Conservation (phyloP, 2,888 invertebrate species). For the Pelosia muscerda region DNA sequence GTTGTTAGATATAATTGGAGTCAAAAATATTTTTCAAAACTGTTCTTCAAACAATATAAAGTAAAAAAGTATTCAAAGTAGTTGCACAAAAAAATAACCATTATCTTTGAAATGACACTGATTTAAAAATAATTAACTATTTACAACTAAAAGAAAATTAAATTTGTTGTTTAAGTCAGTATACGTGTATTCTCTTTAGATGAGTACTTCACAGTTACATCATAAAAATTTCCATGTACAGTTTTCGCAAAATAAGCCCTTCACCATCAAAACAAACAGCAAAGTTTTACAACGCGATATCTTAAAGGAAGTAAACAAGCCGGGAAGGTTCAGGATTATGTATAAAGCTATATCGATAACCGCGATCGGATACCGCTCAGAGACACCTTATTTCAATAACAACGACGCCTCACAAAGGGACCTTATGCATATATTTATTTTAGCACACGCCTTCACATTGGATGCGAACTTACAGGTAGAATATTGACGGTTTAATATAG, state of each 20-base stretch:
- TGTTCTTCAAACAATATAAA: too few relatives aligned
- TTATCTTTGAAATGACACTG: too few relatives aligned
- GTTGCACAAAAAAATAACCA: too few relatives aligned
- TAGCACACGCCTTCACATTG: conserved; percentile 57
- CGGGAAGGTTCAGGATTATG: conserved; percentile 66
- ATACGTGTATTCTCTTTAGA: background rate
- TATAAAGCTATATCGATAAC: conserved; percentile 73
- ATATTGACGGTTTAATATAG: conserved; percentile 22
- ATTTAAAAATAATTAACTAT: too few relatives aligned
- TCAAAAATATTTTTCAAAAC: too few relatives aligned
- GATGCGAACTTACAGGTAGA: conserved; percentile 34
- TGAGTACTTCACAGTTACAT: background rate
- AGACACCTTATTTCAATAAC: conserved; percentile 80
- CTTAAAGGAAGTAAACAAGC: conserved; percentile 62
- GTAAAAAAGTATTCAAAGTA: too few relatives aligned
- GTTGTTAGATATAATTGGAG: too few relatives aligned
- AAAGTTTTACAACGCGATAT: conserved; percentile 57
- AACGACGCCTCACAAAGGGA: conserved; percentile 70
- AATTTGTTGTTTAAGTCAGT: too few relatives aligned
- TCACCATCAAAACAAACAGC: conserved; percentile 39
- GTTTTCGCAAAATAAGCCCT: conserved; percentile 19
- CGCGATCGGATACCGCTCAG: conserved; percentile 66
- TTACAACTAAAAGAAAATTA: too few relatives aligned
- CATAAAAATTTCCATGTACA: background rate
- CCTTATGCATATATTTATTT: conserved; percentile 66